Percentiles rank a stretch among this genome's conserved stretches.
Conservation (phyloP, 2,113 vertebrate species). For the Anhinga anhinga region DNA sequence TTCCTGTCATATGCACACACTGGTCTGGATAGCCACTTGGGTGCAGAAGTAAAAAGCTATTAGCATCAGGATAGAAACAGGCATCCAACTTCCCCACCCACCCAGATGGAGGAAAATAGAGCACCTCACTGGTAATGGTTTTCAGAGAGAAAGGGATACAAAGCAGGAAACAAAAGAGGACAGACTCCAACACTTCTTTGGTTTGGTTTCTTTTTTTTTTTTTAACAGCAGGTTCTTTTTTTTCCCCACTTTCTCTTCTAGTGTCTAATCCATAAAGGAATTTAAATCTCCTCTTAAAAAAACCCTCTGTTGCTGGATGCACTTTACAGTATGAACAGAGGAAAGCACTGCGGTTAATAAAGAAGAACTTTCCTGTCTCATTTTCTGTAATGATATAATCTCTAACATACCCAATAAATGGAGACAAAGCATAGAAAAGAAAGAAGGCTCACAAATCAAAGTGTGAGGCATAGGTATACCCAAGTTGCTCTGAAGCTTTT, state of each 20-base stretch:
- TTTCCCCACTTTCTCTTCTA: fast-evolving
- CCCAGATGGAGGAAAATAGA: slow-evolving; percentile 20
- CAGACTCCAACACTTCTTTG: neutral
- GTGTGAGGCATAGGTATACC: neutral
- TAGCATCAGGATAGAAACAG: slow-evolving; percentile 7
- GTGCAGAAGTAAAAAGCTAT: slow-evolving; percentile 4
- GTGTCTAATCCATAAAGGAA: neutral
- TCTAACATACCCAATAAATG: neutral
- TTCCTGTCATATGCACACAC: neutral
- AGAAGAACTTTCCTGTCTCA: neutral
- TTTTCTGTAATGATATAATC: neutral
- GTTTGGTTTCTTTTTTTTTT: neutral
- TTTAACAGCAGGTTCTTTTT: neutral
- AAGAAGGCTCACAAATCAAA: neutral
- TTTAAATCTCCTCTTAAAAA: neutral
- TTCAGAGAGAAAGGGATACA: neutral
- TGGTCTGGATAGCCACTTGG: neutral
- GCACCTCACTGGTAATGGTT: neutral
- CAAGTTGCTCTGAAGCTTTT: neutral
- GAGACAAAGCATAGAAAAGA: neutral
- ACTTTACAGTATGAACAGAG: neutral
- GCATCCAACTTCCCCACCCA: slow-evolving; percentile 2
- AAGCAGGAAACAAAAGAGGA: neutral
- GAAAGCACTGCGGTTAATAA: neutral
- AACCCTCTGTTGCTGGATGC: neutral